These are phyloP conservation scores for Sylvilagus floridanus DNA, from an alignment of 2,797 vertebrate genomes.

Conservation along the genomic window DNA sequence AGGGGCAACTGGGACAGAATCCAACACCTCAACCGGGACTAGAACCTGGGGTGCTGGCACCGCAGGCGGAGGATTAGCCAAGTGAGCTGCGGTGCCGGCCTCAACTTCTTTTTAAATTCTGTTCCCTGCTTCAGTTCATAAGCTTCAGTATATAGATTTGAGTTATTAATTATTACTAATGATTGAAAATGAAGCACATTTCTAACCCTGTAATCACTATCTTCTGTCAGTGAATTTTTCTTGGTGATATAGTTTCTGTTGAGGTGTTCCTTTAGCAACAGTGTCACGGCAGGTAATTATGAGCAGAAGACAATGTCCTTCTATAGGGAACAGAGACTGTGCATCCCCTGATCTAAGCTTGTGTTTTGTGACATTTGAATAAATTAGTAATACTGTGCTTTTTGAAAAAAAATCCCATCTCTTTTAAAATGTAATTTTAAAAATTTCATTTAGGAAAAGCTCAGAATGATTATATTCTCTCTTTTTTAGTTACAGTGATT, in stretches of 20 bases:
- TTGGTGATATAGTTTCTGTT: slow-evolving; percentile 40
- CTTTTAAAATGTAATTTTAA: slow-evolving; percentile 75
- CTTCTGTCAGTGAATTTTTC: slow-evolving; percentile 55
- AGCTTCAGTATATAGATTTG: not conserved
- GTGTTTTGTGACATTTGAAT: slow-evolving; percentile 81
- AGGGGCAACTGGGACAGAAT: too few species aligned
- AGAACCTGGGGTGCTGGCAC: too few species aligned
- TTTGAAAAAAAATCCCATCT: slow-evolving; percentile 66
- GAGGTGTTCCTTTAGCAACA: slow-evolving; percentile 52
- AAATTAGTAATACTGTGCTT: slow-evolving; percentile 78
- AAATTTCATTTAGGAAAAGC: slow-evolving; percentile 70
- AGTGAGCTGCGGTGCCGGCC: too few species aligned
- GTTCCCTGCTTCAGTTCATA: not conserved
- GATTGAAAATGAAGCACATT: not conserved
- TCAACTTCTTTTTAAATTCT: slow-evolving; percentile 3
- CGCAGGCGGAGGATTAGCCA: too few species aligned
- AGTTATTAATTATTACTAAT: not conserved
- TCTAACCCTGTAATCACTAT: slow-evolving; percentile 17
- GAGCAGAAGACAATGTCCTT: slow-evolving; percentile 65
- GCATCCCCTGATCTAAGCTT: slow-evolving; percentile 67
- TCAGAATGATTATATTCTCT: slow-evolving; percentile 59
- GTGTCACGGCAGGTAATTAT: slow-evolving; percentile 51
- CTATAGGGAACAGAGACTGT: slow-evolving; percentile 61
- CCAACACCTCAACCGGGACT: too few species aligned
- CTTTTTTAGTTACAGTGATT: not conserved